Evolutionary conservation across 2,113 vertebrate species (phyloP), one percentile per base, ranked within the genome.

Genomic region (Leuciscus idus): DNA sequence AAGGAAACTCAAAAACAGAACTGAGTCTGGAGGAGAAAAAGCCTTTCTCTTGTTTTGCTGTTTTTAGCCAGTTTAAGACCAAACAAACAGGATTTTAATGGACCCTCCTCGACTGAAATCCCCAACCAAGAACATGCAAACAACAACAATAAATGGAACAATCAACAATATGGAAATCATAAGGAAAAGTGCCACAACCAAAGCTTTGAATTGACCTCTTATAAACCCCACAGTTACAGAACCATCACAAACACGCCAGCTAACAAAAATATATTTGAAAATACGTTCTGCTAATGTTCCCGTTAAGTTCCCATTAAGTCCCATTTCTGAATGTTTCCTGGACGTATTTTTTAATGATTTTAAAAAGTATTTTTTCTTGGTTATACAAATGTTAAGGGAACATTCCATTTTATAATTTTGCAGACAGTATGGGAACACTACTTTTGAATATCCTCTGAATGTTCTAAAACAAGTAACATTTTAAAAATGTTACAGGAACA

Each of bases 1-100:
- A 76, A 82, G 30, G 48, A 85, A 70, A 39, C 28, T 66, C 64
- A 89, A 84, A 61, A 90, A 79, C 61, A 90, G 55, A 90, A 81
- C 61, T 90, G 46, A 61, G 28, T 87, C 84, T 72, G 61, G 66
- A 13, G 62, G 55, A 55, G 55, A 61, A 81, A 87, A 46, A 83
- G 36, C 1, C 52, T 86, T 84, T 61, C 80, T 86, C 19, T 70
- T 21, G 7, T 57, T 70, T 79, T 89, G 84, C 59, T 68, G 30
- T 43, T 81, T 73, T 83, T 30, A 50, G 43, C 15, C 0, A 33
- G n/a, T 81, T 81, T 46, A 48, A 30, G 26, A 66, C 3, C 6
- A 28, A 57, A 83, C 48, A 23, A 81, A 48, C 17, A 48, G 15
- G 79, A 21, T 33, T 68, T 70, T 52, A 33, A 33, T 82, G n/a